A percentile compares a stretch with the other conserved stretches of the same genome.
These are phyloP conservation scores for Nematopogon swammerdamellus DNA, from an alignment of 2,888 invertebrate species.

Conservation along the genomic window DNA sequence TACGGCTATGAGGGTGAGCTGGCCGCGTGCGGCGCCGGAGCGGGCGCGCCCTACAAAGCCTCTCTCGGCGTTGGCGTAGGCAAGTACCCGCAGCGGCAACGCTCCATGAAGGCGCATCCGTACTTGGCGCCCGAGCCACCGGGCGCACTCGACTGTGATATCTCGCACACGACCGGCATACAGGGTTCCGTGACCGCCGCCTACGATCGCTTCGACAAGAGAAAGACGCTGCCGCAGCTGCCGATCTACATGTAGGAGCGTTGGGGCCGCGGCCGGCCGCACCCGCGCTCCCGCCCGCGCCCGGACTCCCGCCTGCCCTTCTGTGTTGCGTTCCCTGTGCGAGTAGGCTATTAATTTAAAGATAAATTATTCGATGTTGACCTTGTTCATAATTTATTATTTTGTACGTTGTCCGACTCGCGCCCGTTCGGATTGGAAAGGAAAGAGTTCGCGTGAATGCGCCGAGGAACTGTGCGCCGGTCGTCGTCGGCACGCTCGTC, in stretches of 20 bases:
- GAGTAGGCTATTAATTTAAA: background rate
- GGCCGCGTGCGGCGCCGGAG: constrained; percentile 18
- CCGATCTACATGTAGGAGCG: constrained; percentile 47
- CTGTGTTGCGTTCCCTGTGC: constrained; percentile 1
- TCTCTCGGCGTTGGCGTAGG: constrained; percentile 4
- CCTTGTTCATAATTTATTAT: constrained; percentile 2
- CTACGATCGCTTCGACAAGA: constrained; percentile 50
- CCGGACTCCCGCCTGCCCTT: constrained; percentile 17
- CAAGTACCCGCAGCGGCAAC: constrained; percentile 9
- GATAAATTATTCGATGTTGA: constrained; percentile 1
- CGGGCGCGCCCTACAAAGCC: constrained; percentile 9
- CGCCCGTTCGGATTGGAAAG: background rate
- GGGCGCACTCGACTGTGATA: constrained; percentile 37
- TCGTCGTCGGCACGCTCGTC: background rate
- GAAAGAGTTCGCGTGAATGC: background rate
- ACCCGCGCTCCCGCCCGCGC: constrained; percentile 16
- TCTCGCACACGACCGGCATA: constrained; percentile 16
- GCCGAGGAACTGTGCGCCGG: background rate
- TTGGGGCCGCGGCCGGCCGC: constrained; percentile 16
- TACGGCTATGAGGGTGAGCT: constrained; percentile 6
- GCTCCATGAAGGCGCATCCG: constrained; percentile 26
- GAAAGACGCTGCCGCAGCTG: constrained; percentile 45
- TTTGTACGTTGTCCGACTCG: background rate
- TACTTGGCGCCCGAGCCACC: constrained; percentile 21
- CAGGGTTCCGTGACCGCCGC: constrained; percentile 33